These are phyloP conservation scores for Neotoxoptera formosana DNA, from an alignment of 1,140 invertebrate genomes.

Conservation along the genomic window DNA sequence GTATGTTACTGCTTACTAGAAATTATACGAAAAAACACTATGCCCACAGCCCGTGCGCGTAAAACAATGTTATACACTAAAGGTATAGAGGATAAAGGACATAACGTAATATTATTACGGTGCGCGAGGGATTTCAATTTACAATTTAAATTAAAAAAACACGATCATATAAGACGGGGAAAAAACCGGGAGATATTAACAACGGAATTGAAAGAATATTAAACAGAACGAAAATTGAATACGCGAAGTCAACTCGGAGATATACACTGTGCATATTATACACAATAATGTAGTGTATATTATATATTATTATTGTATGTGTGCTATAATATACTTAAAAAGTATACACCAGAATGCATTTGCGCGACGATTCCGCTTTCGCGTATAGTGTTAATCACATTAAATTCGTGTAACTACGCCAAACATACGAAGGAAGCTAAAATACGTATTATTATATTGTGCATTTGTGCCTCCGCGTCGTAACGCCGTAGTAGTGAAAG, in stretches of 20 bases:
- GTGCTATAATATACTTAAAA: neutral
- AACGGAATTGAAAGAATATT: neutral
- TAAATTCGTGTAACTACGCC: neutral
- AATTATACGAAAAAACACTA: neutral
- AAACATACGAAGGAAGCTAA: neutral
- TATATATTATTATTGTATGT: neutral
- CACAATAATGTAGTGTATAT: neutral
- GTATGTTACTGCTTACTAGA: neutral
- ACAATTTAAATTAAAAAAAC: neutral
- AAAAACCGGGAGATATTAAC: neutral
- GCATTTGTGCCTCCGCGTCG: too few species aligned
- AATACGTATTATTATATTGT: neutral
- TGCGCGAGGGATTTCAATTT: neutral
- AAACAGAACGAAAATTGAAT: neutral
- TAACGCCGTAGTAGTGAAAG: neutral
- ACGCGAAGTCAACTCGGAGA: neutral
- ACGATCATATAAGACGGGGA: neutral
- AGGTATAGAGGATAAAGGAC: too few species aligned
- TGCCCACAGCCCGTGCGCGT: accelerated
- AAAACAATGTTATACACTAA: neutral
- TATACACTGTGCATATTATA: neutral
- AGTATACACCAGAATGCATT: neutral
- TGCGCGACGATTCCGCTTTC: neutral
- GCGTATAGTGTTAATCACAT: neutral
- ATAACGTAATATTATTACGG: neutral